phyloP scores from a whole-genome alignment of 1,140 invertebrate genomes.

The Drosophila quadrilineata region DNA sequence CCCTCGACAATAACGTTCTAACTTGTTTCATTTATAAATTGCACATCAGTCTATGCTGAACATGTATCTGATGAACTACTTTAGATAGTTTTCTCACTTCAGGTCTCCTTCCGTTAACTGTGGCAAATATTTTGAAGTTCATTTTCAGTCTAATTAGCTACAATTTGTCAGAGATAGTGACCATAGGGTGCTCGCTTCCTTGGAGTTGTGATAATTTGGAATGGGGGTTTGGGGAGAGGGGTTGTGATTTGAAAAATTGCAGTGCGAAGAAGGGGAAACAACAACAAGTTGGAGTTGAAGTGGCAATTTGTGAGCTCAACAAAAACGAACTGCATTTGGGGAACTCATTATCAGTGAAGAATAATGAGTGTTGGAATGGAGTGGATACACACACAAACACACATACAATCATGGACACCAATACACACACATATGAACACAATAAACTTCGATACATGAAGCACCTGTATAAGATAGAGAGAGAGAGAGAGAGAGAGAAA shows the following conservation, averaged over 20 bases:
- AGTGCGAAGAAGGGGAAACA: conserved; percentile 65
- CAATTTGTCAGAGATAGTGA: conserved; percentile 54
- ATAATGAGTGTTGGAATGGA: background rate
- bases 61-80: background rate
- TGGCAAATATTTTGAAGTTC: background rate
- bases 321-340: conserved; percentile 49
- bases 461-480: conserved; percentile 46
- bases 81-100: background rate
- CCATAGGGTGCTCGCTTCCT: background rate
- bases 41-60: no score
- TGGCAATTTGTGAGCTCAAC: conserved; percentile 36
- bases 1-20: no score
- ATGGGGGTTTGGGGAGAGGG: background rate
- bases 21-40: no score
- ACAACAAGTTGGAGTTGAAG: conserved; percentile 44
- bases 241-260: conserved; percentile 68
- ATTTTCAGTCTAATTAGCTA: conserved; percentile 58
- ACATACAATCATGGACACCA: background rate
- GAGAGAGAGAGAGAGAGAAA: no score
- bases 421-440: background rate
- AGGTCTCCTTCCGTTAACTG: background rate
- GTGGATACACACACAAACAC: background rate
- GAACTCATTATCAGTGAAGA: conserved; percentile 30
- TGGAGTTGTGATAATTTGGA: background rate
- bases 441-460: background rate